Evolutionary conservation across 2,113 vertebrate species (phyloP), one percentile per base, ranked within the genome.

Genomic region (Panthera uncia): DNA sequence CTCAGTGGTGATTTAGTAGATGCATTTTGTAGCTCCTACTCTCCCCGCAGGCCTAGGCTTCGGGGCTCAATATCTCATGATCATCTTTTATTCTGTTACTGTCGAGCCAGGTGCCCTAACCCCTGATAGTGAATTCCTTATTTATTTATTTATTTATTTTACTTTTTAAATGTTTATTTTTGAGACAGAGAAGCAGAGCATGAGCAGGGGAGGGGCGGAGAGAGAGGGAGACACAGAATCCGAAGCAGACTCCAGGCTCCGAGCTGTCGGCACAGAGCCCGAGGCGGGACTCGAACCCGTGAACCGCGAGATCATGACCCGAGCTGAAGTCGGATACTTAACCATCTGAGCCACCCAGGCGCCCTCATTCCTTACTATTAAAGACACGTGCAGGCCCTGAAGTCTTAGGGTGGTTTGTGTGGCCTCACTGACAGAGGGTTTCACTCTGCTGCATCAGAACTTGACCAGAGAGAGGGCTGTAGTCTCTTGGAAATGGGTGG

Each of bases 71-170:
- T 5, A 41, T 55, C 68, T 92, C n/a, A 61, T 82, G 63, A 76
- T 9, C 79, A 25, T 83, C 94, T 94, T 91, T 88, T 91, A 86
- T 95, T 74, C 76, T 13, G 1, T 76, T 91, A 80, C 38, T 93
- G 2, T 95, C 13, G 61, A n/a, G n/a, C n/a, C 89, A 89, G 38
- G n/a, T 55, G 2, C 25, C 68, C 80, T 21, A 38, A 74, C 66
- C 7, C 79, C 66, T 25, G 65, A 69, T 45, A 4, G 41, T 55
- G 73, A 83, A 92, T 78, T 33, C 27, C 50, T 78, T 78, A 41
- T 31, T 73, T 61, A 38, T 38, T 38, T 38, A 4, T 38, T 38
- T 38, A 4, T 38, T 61, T 61, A 23, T 61, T 61, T 3, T 0
- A 61, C 21, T 57, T 7, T 21, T 57, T 57, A 0, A 57, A 57